Conservation (phyloP, 1,140 invertebrate species). For the Platyura marginata region DNA sequence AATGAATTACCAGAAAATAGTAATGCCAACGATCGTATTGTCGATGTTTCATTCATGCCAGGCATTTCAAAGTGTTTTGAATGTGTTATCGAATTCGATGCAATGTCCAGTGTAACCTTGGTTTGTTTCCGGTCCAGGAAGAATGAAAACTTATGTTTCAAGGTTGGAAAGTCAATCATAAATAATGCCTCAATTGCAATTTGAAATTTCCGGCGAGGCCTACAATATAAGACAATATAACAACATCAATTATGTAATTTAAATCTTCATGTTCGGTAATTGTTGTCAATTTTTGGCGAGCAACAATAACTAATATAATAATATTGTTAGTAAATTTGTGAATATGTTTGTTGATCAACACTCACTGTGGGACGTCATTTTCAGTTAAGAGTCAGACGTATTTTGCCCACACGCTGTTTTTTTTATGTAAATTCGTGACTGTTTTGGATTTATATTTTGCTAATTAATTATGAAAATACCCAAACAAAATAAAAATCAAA, state of each 20-base stretch:
- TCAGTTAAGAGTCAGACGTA: neutral
- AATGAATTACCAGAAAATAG: constrained; percentile 20
- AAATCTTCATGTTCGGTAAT: too few relatives aligned
- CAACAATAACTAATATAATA: neutral
- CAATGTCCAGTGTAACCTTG: constrained; percentile 31
- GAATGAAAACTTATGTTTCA: constrained; percentile 41
- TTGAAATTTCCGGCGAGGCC: constrained; percentile 29
- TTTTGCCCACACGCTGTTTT: neutral
- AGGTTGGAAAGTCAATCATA: constrained; percentile 38
- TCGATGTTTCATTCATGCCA: constrained; percentile 20
- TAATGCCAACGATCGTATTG: constrained; percentile 19
- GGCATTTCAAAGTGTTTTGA: constrained; percentile 23
- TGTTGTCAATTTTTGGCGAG: neutral
- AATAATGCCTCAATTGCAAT: constrained; percentile 38
- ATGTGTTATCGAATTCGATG: constrained; percentile 15
- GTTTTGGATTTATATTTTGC: constrained; percentile 2
- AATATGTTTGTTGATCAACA: neutral
- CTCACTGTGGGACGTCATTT: neutral
- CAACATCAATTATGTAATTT: too few relatives aligned
- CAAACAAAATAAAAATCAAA: neutral
- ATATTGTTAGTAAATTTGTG: neutral
- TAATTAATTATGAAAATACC: neutral
- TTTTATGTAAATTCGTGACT: neutral
- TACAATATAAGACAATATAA: constrained; percentile 4
- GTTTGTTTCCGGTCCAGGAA: constrained; percentile 41